Conservation (phyloP, 2,113 vertebrate genomes). For the Seriola dumerili region DNA sequence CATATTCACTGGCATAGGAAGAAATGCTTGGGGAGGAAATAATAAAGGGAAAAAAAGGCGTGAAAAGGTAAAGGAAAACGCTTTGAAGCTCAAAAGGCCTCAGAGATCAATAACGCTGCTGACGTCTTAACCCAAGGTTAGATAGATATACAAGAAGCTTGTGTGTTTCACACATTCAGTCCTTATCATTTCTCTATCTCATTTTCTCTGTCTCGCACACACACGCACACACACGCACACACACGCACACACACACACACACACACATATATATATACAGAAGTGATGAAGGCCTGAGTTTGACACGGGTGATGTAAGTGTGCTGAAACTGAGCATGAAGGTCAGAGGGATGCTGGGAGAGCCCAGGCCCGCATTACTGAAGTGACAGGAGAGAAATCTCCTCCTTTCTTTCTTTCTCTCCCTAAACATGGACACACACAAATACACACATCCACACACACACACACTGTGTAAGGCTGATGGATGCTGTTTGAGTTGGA, state of each 20-base stretch:
- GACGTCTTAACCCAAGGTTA: conserved; percentile 48
- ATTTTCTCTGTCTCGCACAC: conserved; percentile 8
- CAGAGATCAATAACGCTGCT: conserved; percentile 52
- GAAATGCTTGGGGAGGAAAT: conserved; percentile 5
- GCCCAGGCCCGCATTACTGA: conserved; percentile 50
- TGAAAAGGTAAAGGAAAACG: conserved; percentile 34
- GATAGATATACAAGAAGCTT: conserved; percentile 23
- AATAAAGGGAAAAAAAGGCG: not conserved
- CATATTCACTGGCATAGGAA: not conserved
- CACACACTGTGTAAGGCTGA: conserved; percentile 38
- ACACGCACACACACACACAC: conserved; percentile 1
- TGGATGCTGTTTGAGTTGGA: conserved; percentile 67
- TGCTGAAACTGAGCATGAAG: conserved; percentile 76
- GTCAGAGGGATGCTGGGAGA: conserved; percentile 64
- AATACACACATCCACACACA: not conserved
- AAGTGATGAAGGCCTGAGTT: conserved; percentile 53
- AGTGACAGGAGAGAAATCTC: conserved; percentile 61
- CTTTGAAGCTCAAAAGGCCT: conserved; percentile 8
- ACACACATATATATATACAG: conserved; percentile 24
- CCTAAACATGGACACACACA: not conserved
- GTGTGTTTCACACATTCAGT: conserved; percentile 40
- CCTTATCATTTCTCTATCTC: conserved; percentile 31
- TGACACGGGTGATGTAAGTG: conserved; percentile 72
- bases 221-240: conserved; percentile 23
- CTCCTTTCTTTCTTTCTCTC: conserved; percentile 19